Evolutionary conservation across 2,797 vertebrate species (phyloP).

Genomic region (Halcyon badia): DNA sequence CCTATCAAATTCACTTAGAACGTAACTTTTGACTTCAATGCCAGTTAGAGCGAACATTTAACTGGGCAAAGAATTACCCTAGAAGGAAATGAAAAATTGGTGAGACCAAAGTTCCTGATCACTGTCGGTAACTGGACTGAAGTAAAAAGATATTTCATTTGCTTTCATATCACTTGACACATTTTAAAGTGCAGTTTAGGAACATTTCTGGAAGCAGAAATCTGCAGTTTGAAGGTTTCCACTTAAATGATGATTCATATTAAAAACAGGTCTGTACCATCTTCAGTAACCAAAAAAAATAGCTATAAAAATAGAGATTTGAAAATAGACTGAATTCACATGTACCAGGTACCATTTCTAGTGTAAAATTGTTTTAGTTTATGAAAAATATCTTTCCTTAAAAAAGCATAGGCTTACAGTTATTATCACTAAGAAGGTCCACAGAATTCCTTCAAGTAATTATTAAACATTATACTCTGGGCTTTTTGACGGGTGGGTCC

Average conservation of each 20-base stretch:
- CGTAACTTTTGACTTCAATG: background rate
- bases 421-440: conserved; percentile 39
- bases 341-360: conserved; percentile 68
- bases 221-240: conserved; percentile 16
- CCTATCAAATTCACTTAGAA: background rate
- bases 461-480: conserved; percentile 83
- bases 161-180: background rate
- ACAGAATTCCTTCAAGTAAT: conserved; percentile 38
- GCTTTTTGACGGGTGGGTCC: conserved; percentile 92
- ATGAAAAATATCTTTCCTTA: conserved; percentile 80
- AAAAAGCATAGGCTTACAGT: conserved; percentile 65
- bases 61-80: background rate
- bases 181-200: conserved; percentile 48
- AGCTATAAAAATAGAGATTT: conserved; percentile 80
- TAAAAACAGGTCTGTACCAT: conserved; percentile 68
- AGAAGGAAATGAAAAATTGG: background rate
- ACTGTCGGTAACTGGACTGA: background rate
- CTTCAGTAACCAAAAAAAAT: conserved; percentile 50
- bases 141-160: background rate
- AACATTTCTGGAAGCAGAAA: conserved; percentile 52
- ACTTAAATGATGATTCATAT: conserved; percentile 62
- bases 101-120: background rate
- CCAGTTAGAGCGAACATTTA: background rate
- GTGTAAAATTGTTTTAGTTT: conserved; percentile 73
- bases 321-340: conserved; percentile 78